These are phyloP conservation scores for Zelleria hepariella DNA, from an alignment of 2,888 invertebrate species.

Conservation along the genomic window DNA sequence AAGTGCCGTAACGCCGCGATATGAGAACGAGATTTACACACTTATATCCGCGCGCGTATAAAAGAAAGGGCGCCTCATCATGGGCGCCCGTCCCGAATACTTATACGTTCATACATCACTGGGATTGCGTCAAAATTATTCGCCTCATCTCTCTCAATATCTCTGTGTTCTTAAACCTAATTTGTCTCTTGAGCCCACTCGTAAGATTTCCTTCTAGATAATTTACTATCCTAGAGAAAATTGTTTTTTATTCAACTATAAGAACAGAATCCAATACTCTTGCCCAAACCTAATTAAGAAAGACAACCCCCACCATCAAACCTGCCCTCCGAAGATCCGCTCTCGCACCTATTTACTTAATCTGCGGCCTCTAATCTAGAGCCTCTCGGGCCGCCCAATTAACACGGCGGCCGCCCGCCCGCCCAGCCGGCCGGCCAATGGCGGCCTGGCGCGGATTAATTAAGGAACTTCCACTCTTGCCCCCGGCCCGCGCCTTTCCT, in stretches of 20 bases:
- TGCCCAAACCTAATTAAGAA: no score
- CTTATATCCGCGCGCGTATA: neutral
- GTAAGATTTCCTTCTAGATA: no score
- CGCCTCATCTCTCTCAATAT: neutral
- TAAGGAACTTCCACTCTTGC: conserved; percentile 59
- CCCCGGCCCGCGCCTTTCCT: conserved; percentile 35
- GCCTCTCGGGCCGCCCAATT: conserved; percentile 62
- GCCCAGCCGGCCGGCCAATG: conserved; percentile 51
- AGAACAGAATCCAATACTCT: no score
- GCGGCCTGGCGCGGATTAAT: conserved; percentile 69
- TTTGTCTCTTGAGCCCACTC: neutral
- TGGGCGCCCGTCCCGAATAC: neutral
- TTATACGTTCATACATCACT: neutral
- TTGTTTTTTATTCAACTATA: no score
- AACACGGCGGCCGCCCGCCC: conserved; percentile 58
- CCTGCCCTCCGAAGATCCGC: conserved; percentile 8
- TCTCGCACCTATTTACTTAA: conserved; percentile 50
- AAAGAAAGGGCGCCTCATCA: neutral
- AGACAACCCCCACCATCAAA: neutral
- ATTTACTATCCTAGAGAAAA: no score
- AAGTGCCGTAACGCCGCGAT: conserved; percentile 17
- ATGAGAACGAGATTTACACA: conserved; percentile 1
- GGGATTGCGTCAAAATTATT: neutral
- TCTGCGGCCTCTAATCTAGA: conserved; percentile 42
- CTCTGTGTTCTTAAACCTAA: neutral